Evolutionary conservation across 2,113 vertebrate species (phyloP).

Genomic region (Glaucidium brasilianum): DNA sequence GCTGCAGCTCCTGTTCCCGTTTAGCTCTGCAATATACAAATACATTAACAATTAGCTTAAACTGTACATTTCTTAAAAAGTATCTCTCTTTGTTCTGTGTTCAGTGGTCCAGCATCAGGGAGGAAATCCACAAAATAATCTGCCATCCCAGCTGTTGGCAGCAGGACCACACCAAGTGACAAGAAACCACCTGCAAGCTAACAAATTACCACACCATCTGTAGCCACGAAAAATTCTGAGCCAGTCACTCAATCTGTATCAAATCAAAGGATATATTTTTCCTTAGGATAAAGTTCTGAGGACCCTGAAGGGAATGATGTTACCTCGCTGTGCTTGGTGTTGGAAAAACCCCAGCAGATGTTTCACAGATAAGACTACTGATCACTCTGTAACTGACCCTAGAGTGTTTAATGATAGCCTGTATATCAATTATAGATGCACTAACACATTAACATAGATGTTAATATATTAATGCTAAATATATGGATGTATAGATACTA

Average conservation of each 20-base stretch:
- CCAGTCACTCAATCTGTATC: background rate
- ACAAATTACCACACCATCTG: background rate
- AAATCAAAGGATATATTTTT: background rate
- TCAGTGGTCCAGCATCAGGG: background rate
- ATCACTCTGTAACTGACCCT: background rate
- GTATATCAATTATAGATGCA: background rate
- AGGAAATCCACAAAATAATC: background rate
- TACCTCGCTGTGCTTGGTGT: background rate
- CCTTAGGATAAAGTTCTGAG: background rate
- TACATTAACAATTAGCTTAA: background rate
- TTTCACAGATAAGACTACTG: background rate
- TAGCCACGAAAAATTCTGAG: background rate
- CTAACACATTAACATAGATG: background rate
- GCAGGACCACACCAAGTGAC: background rate
- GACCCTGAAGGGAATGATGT: background rate
- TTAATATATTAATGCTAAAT: background rate
- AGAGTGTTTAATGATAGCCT: background rate
- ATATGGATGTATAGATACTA: background rate
- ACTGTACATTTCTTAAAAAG: background rate
- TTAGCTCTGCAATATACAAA: conserved; percentile 75
- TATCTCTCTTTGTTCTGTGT: background rate
- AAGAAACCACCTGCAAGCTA: background rate
- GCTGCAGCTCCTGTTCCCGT: conserved; percentile 70
- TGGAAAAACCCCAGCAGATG: background rate
- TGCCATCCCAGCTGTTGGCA: background rate